Conservation (phyloP, 2,888 invertebrate genomes). For the Quadroppia sp. region DNA sequence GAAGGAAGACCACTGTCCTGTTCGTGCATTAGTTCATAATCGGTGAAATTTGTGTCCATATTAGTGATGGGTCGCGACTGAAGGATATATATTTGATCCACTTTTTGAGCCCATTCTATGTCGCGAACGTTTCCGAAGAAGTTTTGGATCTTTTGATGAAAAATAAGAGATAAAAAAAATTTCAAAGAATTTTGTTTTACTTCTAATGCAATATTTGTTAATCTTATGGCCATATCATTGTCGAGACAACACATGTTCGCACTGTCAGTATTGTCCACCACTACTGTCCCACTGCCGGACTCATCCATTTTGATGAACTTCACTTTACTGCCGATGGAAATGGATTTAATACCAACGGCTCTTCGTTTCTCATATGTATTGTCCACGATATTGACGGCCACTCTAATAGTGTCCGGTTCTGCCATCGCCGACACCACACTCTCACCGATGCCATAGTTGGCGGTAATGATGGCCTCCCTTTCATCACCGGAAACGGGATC, state of each 20-base stretch:
- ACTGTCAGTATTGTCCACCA: slow-evolving; percentile 49
- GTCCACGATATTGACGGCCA: not conserved
- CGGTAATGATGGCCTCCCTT: slow-evolving; percentile 65
- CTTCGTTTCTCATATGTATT: not conserved
- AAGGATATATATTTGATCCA: slow-evolving; percentile 58
- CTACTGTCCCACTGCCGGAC: slow-evolving; percentile 57
- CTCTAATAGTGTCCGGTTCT: slow-evolving; percentile 67
- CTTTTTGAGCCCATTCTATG: slow-evolving; percentile 71
- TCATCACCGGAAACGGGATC: slow-evolving; percentile 71
- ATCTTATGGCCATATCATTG: slow-evolving; percentile 54
- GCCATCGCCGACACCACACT: slow-evolving; percentile 57
- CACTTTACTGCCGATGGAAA: not conserved
- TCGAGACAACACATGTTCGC: slow-evolving; percentile 62
- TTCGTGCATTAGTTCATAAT: slow-evolving; percentile 74
- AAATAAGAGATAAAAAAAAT: too few relatives aligned
- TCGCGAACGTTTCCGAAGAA: slow-evolving; percentile 59
- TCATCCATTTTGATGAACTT: slow-evolving; percentile 49
- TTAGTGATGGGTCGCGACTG: slow-evolving; percentile 76
- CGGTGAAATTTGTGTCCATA: slow-evolving; percentile 64
- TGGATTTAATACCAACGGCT: slow-evolving; percentile 48
- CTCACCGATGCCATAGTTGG: slow-evolving; percentile 73
- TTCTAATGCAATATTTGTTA: too few relatives aligned
- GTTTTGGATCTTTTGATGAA: slow-evolving; percentile 55
- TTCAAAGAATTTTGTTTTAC: too few relatives aligned
- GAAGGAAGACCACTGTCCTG: slow-evolving; percentile 57